Conservation (phyloP, 2,113 vertebrate genomes). For the Callocephalon fimbriatum region DNA sequence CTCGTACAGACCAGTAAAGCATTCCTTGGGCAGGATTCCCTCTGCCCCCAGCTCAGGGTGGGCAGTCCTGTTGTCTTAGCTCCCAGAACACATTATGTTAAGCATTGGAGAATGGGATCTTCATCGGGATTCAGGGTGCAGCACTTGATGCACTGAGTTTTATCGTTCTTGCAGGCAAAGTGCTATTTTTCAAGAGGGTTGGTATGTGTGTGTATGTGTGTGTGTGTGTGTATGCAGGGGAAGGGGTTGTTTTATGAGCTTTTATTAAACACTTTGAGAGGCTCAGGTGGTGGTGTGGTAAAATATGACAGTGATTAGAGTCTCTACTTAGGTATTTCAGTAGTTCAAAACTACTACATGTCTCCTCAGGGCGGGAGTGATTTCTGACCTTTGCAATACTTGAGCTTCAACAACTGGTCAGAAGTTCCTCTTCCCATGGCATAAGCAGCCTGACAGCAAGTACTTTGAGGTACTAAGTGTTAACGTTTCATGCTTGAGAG, state of each 20-base stretch:
- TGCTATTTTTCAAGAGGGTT: not conserved
- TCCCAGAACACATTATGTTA: rapidly evolving
- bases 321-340: not conserved
- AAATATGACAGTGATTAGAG: not conserved
- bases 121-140: not conserved
- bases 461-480: not conserved
- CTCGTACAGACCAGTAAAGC: not conserved
- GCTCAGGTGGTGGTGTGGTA: not conserved
- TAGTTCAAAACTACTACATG: not conserved
- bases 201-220: rapidly evolving
- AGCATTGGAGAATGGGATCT: rapidly evolving
- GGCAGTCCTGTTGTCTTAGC: not conserved
- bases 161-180: not conserved
- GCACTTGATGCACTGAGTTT: not conserved
- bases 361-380: not conserved
- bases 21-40: not conserved
- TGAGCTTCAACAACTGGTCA: not conserved
- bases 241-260: not conserved
- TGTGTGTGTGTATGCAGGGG: not conserved
- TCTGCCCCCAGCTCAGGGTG: not conserved
- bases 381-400: not conserved
- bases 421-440: not conserved
- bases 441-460: not conserved
- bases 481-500: not conserved
- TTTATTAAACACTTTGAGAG: not conserved